Evolutionary conservation across 2,888 invertebrate genomes (phyloP).

Genomic region (Troides helena): DNA sequence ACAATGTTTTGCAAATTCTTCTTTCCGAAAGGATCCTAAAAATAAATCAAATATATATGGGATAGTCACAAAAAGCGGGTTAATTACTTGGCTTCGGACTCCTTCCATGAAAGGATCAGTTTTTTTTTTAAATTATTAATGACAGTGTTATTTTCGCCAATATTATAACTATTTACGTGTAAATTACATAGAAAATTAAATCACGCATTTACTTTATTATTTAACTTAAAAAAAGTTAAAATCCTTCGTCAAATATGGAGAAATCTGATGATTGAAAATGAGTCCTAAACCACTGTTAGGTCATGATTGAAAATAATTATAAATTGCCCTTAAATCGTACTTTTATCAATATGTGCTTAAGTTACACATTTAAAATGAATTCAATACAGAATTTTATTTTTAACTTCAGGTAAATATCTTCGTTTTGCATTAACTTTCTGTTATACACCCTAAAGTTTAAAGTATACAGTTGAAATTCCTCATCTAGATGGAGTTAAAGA

Average conservation of each 20-base stretch:
- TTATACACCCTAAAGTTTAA: constrained; percentile 12
- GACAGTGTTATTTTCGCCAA: constrained; percentile 21
- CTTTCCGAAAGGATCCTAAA: constrained; percentile 70
- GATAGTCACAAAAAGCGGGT: constrained; percentile 72
- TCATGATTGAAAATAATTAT: too few relatives aligned
- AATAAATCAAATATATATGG: constrained; percentile 78
- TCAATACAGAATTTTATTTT: constrained; percentile 35
- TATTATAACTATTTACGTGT: constrained; percentile 2
- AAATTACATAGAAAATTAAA: too few relatives aligned
- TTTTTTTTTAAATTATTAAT: constrained; percentile 47
- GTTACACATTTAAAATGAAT: neutral
- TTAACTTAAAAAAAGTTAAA: too few relatives aligned
- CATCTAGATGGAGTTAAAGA: neutral
- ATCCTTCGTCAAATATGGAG: too few relatives aligned
- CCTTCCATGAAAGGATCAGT: constrained; percentile 69
- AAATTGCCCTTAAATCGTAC: neutral
- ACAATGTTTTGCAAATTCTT: constrained; percentile 78
- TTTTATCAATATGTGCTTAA: too few relatives aligned
- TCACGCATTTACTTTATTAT: too few relatives aligned
- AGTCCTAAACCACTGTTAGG: too few relatives aligned
- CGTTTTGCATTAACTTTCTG: constrained; percentile 9
- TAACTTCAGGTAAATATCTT: constrained; percentile 60
- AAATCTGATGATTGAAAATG: too few relatives aligned
- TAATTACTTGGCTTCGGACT: constrained; percentile 71
- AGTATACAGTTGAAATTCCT: constrained; percentile 5